Base-by-base conservation (phyloP, 2,113 vertebrate genomes). In the Gopherus flavomarginatus region DNA sequence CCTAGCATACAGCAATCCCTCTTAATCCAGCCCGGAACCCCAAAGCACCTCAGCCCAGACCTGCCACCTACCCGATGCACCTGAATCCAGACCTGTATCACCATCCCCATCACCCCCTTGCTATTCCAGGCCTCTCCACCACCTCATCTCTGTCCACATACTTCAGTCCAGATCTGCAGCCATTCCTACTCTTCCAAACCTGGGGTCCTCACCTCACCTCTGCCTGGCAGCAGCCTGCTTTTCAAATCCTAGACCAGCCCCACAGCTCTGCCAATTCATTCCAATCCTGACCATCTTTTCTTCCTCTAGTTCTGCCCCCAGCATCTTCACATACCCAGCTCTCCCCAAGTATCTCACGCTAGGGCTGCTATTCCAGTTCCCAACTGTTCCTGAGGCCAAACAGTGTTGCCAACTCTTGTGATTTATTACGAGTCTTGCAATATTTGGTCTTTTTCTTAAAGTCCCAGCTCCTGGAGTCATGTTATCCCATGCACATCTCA, bases 221-320 rank as follows among this genome's bases (percentile, higher is more conserved):
- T 72, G 1, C 24, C 1, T 6, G 38, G 35, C 81, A 57, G 69
- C n/a, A 88, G 59, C 53, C 88, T 81, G 31, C 53, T 59, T 1
- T 54, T 79, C 12, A 53, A 22, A 1, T 13, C 69, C 10, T 22
- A 5, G 1, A 11, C 57, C 31, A 5, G n/a, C 5, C 38, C n/a
- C 52, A 2, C 16, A 0, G 0, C 53, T 54, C 50, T 52, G n/a
- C 21, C 14, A 81, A 1, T 0, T 47, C 80, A 2, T 49, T 79
- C 83, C 78, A 38, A 22, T 22, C n/a, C 65, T 72, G n/a, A 38
- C 19, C n/a, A n/a, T 22, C 65, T 38, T 38, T 38, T 72, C 19
- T 38, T 72, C 27, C 57, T 31, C 57, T 62, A 31, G 27, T 31
- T 62, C 19, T 38, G 19, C 17, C 65, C n/a, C 35, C 65, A 72